These are phyloP conservation scores for Grapholita molesta DNA, from an alignment of 1,140 invertebrate species.

Conservation along the genomic window DNA sequence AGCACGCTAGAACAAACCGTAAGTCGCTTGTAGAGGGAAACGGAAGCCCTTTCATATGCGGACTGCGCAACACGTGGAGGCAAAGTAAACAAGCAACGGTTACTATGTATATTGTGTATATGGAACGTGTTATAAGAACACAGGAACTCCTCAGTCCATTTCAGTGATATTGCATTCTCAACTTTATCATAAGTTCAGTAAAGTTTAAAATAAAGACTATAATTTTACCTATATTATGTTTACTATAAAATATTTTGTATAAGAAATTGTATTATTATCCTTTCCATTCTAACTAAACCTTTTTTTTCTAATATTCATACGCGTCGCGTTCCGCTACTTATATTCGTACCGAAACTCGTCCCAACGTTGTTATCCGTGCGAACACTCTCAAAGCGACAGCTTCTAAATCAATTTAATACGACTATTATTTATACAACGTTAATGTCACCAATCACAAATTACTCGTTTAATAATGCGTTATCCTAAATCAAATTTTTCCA, in stretches of 20 bases:
- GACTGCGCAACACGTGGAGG: not conserved
- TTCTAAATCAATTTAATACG: too few relatives aligned
- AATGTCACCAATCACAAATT: too few relatives aligned
- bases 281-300: too few relatives aligned
- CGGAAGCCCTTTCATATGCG: not conserved
- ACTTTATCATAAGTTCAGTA: not conserved
- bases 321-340: too few relatives aligned
- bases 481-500: not conserved
- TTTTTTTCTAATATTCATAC: too few relatives aligned
- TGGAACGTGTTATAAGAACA: not conserved
- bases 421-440: too few relatives aligned
- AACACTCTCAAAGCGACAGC: too few relatives aligned
- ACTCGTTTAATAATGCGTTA: too few relatives aligned
- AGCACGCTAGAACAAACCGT: not conserved
- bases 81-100: not conserved
- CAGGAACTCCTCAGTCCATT: not conserved
- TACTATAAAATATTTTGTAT: too few relatives aligned
- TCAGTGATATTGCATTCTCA: not conserved
- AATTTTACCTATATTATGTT: too few relatives aligned
- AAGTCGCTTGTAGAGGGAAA: not conserved
- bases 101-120: not conserved
- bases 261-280: too few relatives aligned
- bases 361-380: not conserved
- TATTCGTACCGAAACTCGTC: not conserved
- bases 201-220: not conserved